Conservation (phyloP, 2,888 invertebrate genomes). For the Horisme vitalbata region DNA sequence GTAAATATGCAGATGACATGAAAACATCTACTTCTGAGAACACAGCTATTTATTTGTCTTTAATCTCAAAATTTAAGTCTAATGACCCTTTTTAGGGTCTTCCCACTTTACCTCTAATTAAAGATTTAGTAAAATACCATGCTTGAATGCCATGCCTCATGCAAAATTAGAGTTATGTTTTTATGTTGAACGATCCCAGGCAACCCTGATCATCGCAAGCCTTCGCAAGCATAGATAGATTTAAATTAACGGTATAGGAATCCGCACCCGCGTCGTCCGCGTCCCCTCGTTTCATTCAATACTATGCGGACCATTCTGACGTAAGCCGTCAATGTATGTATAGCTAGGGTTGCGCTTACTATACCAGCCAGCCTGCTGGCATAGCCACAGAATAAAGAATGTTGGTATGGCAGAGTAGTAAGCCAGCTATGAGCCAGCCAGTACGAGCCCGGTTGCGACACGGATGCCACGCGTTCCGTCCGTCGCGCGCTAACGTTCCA, state of each 20-base stretch:
- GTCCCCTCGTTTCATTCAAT: conserved; percentile 65
- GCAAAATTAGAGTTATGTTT: too few species aligned
- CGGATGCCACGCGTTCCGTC: conserved; percentile 50
- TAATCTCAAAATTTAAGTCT: too few species aligned
- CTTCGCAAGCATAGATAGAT: conserved; percentile 9
- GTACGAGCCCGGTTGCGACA: conserved; percentile 61
- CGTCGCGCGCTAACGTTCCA: conserved; percentile 27
- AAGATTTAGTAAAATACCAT: too few species aligned
- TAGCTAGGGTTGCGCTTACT: conserved; percentile 55
- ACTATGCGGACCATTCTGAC: conserved; percentile 63
- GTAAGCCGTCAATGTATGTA: conserved; percentile 64
- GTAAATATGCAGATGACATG: too few species aligned
- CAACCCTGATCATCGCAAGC: too few species aligned
- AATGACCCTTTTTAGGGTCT: too few species aligned
- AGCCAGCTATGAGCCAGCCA: conserved; percentile 47
- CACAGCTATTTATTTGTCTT: too few species aligned
- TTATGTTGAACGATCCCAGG: background rate
- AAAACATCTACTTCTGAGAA: too few species aligned
- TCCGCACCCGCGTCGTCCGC: conserved; percentile 37
- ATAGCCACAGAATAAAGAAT: too few species aligned
- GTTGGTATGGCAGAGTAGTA: background rate
- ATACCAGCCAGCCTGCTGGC: conserved; percentile 33
- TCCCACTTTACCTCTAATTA: too few species aligned
- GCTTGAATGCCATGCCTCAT: too few species aligned
- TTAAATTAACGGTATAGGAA: conserved; percentile 21